Conservation (phyloP, 2,113 vertebrate species). For the Strix uralensis region DNA sequence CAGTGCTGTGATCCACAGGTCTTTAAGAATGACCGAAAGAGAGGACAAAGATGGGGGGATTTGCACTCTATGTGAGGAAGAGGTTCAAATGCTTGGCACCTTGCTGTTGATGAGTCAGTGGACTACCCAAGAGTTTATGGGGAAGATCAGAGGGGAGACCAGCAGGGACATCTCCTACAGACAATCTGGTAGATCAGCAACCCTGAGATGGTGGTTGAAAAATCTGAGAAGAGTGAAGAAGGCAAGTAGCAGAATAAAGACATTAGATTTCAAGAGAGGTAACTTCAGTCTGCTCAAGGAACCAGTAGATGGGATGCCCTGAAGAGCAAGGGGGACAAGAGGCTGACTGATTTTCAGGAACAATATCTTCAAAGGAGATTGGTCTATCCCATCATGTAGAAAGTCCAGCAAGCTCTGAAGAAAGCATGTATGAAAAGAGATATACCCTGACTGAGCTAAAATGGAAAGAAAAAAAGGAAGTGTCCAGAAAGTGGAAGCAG, state of each 20-base stretch:
- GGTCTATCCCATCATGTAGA: background rate
- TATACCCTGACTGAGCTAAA: background rate
- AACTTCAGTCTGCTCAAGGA: background rate
- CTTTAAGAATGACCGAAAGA: background rate
- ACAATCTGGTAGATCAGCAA: background rate
- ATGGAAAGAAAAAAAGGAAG: background rate
- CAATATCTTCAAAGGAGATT: background rate
- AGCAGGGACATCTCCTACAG: background rate
- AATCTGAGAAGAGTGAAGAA: background rate
- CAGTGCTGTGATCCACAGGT: background rate
- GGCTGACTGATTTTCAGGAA: background rate
- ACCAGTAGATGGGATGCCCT: background rate
- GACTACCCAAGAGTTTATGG: background rate
- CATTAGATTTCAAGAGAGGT: background rate
- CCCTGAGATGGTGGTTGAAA: background rate
- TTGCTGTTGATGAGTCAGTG: rapidly evolving
- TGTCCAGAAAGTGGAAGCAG: background rate
- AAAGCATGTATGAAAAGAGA: background rate
- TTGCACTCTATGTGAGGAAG: background rate
- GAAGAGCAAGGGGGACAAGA: background rate
- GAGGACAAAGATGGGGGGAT: background rate
- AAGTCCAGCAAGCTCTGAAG: background rate
- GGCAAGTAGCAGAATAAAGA: background rate
- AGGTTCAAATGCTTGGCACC: background rate
- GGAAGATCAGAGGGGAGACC: background rate